Evolutionary conservation across 2,113 vertebrate genomes (phyloP), one percentile per base, ranked within the genome.

Genomic region (Phaethon lepturus): DNA sequence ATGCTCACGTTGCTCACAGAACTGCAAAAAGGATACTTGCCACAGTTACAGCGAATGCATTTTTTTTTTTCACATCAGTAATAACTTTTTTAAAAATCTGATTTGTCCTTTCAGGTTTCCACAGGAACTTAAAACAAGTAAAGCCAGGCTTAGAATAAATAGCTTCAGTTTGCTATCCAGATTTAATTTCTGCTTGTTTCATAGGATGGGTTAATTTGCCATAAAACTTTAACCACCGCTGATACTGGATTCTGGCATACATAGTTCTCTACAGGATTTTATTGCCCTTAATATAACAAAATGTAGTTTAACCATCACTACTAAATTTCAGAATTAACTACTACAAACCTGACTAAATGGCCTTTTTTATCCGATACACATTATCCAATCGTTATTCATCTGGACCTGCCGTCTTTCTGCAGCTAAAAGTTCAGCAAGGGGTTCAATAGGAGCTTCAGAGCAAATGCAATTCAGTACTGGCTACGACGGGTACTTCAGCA

Each of bases 311-410:
- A 95, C 82, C 93, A 80, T 88, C n/a, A 10, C 58, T 95, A 76
- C 88, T 95, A 53, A 38, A 93, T 95, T 95, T 73, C 88, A 96
- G 75, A 90, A 92, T 95, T 96, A 95, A 95, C 75, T 86, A 82
- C 88, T 76, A 83, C 67, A 83, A 96, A 89, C 72, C 76, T 38
- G 63, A 55, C 67, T 86, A 83, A 95, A 73, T 0, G 24, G 88
- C 50, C 58, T 86, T 88, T 92, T 95, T 95, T 88, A 96, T 88
- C 89, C 95, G 76, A 58, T 47, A 26, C 26, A 62, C 68, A 81
- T 86, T 91, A 95, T 50, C 67, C 35, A 42, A 77, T 86, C 33
- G 0, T 88, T 84, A 79, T 33, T 72, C 2, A 0, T 50, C 69
- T 92, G 81, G 92, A 90, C 84, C 15, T 45, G 59, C 74, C 60